A percentile compares a stretch with the other conserved stretches of the same genome.
phyloP scores from a whole-genome alignment of 2,797 vertebrate genomes.

The Streptopelia turtur region DNA sequence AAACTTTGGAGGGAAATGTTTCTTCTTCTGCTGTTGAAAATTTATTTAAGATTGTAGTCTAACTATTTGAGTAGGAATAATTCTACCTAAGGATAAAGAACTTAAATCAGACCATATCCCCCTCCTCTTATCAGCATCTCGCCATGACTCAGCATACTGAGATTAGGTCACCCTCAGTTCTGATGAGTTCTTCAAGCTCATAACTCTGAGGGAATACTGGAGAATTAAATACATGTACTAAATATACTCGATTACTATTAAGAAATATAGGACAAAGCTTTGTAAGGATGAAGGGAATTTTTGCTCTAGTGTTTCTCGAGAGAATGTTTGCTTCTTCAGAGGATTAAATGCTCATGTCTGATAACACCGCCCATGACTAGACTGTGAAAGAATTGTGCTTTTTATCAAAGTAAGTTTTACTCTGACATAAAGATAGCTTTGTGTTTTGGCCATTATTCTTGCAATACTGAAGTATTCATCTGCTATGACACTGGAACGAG shows the following conservation, averaged over 20 bases:
- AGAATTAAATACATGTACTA: not conserved
- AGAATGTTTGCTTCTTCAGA: not conserved
- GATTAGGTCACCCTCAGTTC: not conserved
- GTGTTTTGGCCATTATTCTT: not conserved
- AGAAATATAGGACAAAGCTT: not conserved
- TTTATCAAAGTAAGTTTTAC: not conserved
- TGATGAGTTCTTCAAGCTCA: not conserved
- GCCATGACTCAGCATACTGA: not conserved
- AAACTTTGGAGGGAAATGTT: not conserved
- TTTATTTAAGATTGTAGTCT: not conserved
- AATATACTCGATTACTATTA: not conserved
- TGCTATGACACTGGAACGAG: not conserved
- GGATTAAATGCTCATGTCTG: not conserved
- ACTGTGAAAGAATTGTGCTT: not conserved
- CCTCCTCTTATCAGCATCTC: not conserved
- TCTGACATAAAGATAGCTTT: not conserved
- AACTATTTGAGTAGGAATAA: constrained; percentile 16
- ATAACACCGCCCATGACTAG: not conserved
- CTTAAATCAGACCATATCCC: not conserved
- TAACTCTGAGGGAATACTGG: not conserved
- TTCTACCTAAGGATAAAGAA: constrained; percentile 25
- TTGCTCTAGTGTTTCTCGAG: not conserved
- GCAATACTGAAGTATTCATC: not conserved
- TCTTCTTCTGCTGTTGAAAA: not conserved
- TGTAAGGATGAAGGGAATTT: not conserved